Percentiles rank a stretch among this genome's conserved stretches.
phyloP scores from a whole-genome alignment of 2,888 invertebrate genomes.

The Hermaeophaga mercurialis region DNA sequence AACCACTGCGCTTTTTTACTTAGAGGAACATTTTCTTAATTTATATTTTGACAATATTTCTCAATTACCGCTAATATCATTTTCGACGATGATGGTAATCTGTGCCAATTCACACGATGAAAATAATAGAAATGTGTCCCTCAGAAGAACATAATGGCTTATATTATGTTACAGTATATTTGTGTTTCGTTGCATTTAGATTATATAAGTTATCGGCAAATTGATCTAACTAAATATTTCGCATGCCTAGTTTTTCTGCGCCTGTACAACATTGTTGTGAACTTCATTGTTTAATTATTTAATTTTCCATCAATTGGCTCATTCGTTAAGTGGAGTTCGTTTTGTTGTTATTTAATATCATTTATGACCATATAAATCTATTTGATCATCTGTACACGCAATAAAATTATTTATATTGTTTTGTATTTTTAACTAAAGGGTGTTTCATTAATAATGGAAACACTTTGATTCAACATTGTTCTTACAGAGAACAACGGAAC shows the following conservation, averaged over 20 bases:
- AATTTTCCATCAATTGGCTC: not conserved
- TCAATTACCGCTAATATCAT: constrained; percentile 5
- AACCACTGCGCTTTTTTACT: too few relatives aligned
- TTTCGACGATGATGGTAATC: constrained; percentile 9
- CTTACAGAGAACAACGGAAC: too few relatives aligned
- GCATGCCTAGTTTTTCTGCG: not conserved
- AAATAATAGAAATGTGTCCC: constrained; percentile 22
- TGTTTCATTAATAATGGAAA: too few relatives aligned
- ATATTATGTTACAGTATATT: constrained; percentile 5
- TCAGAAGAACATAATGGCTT: constrained; percentile 1
- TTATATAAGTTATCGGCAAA: constrained; percentile 22
- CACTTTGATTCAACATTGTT: too few relatives aligned
- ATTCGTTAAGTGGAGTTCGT: too few relatives aligned
- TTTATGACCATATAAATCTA: too few relatives aligned
- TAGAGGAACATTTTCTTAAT: not conserved
- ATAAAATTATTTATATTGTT: too few relatives aligned
- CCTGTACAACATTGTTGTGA: not conserved
- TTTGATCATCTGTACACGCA: too few relatives aligned
- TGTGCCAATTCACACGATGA: constrained; percentile 29
- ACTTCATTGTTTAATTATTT: not conserved
- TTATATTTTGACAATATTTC: not conserved
- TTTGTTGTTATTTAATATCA: too few relatives aligned
- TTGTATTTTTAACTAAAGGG: too few relatives aligned
- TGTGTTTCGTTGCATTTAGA: constrained; percentile 11
- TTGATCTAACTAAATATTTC: constrained; percentile 3